Percentiles rank a stretch among this genome's conserved stretches.
phyloP scores from a whole-genome alignment of 2,888 invertebrate genomes.

The Aquatica leii region DNA sequence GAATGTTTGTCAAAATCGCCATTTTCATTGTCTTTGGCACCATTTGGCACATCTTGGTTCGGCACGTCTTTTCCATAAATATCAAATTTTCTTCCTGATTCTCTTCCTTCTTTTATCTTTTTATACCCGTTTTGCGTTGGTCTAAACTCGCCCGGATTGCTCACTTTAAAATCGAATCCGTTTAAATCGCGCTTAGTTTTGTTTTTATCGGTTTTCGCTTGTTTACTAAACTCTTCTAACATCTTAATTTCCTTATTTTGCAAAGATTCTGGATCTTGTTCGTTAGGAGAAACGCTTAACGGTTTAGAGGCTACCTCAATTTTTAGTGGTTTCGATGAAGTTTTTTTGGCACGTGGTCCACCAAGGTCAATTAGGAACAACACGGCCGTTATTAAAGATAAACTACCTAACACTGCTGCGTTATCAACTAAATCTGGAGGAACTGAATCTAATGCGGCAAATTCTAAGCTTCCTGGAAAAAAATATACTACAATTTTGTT shows the following conservation, averaged over 20 bases:
- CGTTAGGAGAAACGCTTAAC: constrained; percentile 21
- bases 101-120: constrained; percentile 38
- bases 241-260: constrained; percentile 44
- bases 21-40: constrained; percentile 24
- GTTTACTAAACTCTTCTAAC: constrained; percentile 44
- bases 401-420: constrained; percentile 73
- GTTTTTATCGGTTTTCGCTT: constrained; percentile 26
- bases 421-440: constrained; percentile 74
- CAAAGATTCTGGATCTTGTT: constrained; percentile 34
- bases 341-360: constrained; percentile 65
- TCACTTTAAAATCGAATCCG: constrained; percentile 23
- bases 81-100: constrained; percentile 49
- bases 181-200: constrained; percentile 19
- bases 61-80: constrained; percentile 54
- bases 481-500: neutral
- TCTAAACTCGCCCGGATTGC: constrained; percentile 35
- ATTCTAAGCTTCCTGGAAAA: constrained; percentile 69
- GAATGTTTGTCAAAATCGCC: constrained; percentile 51
- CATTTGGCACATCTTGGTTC: constrained; percentile 50
- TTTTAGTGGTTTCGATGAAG: constrained; percentile 3
- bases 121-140: constrained; percentile 39
- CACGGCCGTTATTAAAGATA: constrained; percentile 72
- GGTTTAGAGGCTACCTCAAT: constrained; percentile 25
- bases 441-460: constrained; percentile 76
- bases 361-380: constrained; percentile 75